phyloP scores from a whole-genome alignment of 2,113 vertebrate species.

The Centropus unirufus region DNA sequence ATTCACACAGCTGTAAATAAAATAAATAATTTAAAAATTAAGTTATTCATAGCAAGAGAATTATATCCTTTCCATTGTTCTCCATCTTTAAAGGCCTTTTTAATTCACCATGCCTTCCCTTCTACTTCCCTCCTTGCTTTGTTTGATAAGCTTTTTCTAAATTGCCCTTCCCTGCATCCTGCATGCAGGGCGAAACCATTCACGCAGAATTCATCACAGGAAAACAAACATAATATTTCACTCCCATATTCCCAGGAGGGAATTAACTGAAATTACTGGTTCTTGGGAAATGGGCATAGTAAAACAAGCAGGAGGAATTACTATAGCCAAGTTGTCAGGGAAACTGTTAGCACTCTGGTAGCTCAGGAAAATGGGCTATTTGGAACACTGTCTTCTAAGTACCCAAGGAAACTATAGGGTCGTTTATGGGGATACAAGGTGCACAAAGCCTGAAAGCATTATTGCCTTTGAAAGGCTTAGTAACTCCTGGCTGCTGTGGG shows the following conservation, averaged over 20 bases:
- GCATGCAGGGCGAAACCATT: neutral
- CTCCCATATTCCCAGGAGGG: constrained; percentile 12
- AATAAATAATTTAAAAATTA: neutral
- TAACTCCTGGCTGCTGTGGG: neutral
- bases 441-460: constrained; percentile 7
- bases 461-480: constrained; percentile 11
- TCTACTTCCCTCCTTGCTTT: neutral
- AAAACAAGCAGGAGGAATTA: neutral
- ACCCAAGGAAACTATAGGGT: constrained; percentile 6
- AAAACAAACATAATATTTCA: constrained; percentile 38
- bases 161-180: neutral
- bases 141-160: neutral
- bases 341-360: constrained; percentile 18
- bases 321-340: constrained; percentile 23
- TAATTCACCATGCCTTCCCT: neutral
- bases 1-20: neutral
- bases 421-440: neutral
- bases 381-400: constrained; percentile 42
- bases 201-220: constrained; percentile 40
- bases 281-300: constrained; percentile 14
- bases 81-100: neutral
- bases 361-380: constrained; percentile 30
- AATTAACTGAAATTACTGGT: constrained; percentile 50
- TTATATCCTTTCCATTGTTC: neutral
- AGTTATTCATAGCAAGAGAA: neutral